Evolutionary conservation across 1,140 invertebrate genomes (phyloP), one percentile per base, ranked within the genome.

Genomic region (Euwallacea fornicatus): DNA sequence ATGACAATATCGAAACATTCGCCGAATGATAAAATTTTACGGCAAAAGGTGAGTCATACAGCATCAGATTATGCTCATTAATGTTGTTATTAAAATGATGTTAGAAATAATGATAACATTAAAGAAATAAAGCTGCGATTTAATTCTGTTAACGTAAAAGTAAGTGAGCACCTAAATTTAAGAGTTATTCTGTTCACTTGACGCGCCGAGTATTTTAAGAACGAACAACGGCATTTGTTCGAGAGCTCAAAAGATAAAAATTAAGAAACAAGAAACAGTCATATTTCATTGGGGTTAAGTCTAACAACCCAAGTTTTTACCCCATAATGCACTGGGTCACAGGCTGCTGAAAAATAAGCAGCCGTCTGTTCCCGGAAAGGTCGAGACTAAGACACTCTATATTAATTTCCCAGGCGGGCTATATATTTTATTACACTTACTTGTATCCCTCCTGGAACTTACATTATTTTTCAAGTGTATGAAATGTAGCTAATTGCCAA

Each of bases 391-490:
- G 71, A 72, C 64, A 68, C 65, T 72, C 66, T 72, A 72, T 72
- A 72, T 72, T 72, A 72, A 72, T 72, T 72, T 72, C 71, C 71
- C 71, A 72, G 62, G 71, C 65, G 71, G 44, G 71, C 71, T 53
- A 72, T 68, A 72, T 72, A 72, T 72, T 72, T 72, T 68, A 68
- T 72, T 72, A 72, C 66, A 63, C 63, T 71, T 72, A 68, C 71
- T 72, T 72, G 71, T 72, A 67, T 72, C 65, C 66, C 66, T 68
- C 71, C 55, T 68, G 64, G 59, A 59, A 64, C 47, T 61, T 68
- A 68, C 65, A 67, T 72, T 67, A 72, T 72, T 72, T 72, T 72
- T 72, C 63, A 67, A 72, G 50, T 72, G 59, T 68, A 72, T 72
- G 64, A 64, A 67, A 67, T 72, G 71, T 68, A 72, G 58, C 59